Evolutionary conservation across 2,113 vertebrate genomes (phyloP), one percentile per base, ranked within the genome.

Genomic region (Abramis brama): DNA sequence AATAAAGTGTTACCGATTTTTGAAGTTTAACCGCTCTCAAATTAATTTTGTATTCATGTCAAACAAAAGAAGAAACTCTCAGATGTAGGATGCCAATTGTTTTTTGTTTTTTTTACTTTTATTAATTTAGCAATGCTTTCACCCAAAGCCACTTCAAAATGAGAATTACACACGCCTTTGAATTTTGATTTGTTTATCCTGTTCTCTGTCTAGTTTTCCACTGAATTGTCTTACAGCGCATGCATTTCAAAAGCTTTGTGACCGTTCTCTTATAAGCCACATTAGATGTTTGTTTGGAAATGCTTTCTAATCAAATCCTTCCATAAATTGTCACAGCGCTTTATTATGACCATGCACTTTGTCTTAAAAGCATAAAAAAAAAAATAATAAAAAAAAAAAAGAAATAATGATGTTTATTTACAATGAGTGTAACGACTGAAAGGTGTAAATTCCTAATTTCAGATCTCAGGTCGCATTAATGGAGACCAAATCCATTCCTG

Each of bases 111-210:
- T 33, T 75, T n/a, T 27, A 50, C 43, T 27, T 17, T 75, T 13
- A 75, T 17, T 47, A 8, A 75, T 50, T 50, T 25, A 75, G n/a
- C 43, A 47, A 75, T 75, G 43, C 23, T 75, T 75, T 75, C 25
- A 75, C 25, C n/a, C n/a, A 47, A 43, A 74, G 23, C 6, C 3
- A 25, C 12, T 74, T 74, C 6, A 12, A 50, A 47, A 75, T 50
- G 12, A 50, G 73, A 47, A 75, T 17, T 27, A 75, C n/a, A 27
- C n/a, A 50, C 1, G 0, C 4, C 2, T 62, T 59, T 15, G 21
- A 39, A 12, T 79, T 39, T 15, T 60, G 33, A 60, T 79, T 60
- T 2, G 55, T 60, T 79, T 59, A 60, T 17, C 21, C 6, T 17
- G 33, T 21, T 13, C 77, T 43, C 43, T 27, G 12, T 39, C 19